phyloP scores from a whole-genome alignment of 2,113 vertebrate species.

The Catagonus wagneri region DNA sequence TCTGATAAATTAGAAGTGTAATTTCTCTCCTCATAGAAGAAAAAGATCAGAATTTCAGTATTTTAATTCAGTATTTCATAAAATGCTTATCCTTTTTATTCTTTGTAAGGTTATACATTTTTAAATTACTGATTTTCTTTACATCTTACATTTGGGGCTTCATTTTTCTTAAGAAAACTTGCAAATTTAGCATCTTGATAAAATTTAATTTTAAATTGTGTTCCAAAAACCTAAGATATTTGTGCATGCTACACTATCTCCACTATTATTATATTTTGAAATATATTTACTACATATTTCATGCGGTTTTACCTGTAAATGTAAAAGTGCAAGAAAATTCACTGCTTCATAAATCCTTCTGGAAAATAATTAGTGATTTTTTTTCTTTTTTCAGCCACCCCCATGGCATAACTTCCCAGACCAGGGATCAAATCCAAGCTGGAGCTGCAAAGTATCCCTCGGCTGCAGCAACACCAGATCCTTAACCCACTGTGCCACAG shows the following conservation, averaged over 20 bases:
- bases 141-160: not conserved
- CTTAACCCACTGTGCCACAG: too few relatives aligned
- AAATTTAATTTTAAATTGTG: not conserved
- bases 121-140: not conserved
- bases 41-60: not conserved
- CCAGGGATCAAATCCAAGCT: too few relatives aligned
- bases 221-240: conserved; percentile 3
- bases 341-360: not conserved
- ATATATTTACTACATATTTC: not conserved
- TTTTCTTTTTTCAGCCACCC: too few relatives aligned
- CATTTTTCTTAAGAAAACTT: not conserved
- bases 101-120: not conserved
- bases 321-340: not conserved
- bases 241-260: not conserved
- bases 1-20: not conserved
- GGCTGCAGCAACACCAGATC: too few relatives aligned
- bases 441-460: too few relatives aligned
- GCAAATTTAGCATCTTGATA: not conserved
- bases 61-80: not conserved
- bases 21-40: not conserved
- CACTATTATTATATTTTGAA: not conserved
- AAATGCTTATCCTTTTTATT: not conserved
- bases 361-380: not conserved
- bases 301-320: too few relatives aligned
- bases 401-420: too few relatives aligned